Base-by-base conservation (phyloP, 2,113 vertebrate species). In the Cygnus buccinator region DNA sequence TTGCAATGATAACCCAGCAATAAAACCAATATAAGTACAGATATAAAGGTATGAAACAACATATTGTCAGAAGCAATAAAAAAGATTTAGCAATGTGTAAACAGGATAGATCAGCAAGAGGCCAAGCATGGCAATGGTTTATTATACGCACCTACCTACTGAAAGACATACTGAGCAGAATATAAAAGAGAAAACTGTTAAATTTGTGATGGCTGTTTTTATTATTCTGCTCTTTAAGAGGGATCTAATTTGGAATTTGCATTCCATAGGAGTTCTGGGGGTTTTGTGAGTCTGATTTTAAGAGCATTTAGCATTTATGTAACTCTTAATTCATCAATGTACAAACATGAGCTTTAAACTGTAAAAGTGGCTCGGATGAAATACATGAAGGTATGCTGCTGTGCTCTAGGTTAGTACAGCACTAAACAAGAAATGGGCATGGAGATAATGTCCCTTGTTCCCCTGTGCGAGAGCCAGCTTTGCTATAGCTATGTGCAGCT, bases 31-130 rank as follows among this genome's bases (percentile, higher is more conserved):
- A 39, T 85, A 90, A 84, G 37, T 95, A 95, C 66, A 96, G 63
- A 85, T 96, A 94, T 90, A 94, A 97, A 95, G 63, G 91, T 85
- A 94, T 71, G 94, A 91, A 96, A 76, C 62, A 96, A 91, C 77
- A 92, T 86, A 95, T 92, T 98, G 92, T 97, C 94, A 96, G 71
- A 93, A 95, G 94, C 76, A 94, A 86, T 90, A 94, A 95, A 95
- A 86, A 82, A 95, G 88, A 95, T 84, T 97, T 96, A 96, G 71
- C 55, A 58, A 81, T 35, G 9, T 41, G 16, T 96, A 97, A 97
- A 93, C 90, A 97, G 96, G 79, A 95, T 94, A 91, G 89, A 96
- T 90, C 84, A 61, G 8, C 95, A 91, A 95, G 79, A 96, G 95
- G 58, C 87, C 81, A 94, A 72, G 50, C 76, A 68, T 43, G 58